A percentile compares a stretch with the other conserved stretches of the same genome.
Evolutionary conservation across 2,113 vertebrate genomes (phyloP).

Genomic region (Chunga burmeisteri): DNA sequence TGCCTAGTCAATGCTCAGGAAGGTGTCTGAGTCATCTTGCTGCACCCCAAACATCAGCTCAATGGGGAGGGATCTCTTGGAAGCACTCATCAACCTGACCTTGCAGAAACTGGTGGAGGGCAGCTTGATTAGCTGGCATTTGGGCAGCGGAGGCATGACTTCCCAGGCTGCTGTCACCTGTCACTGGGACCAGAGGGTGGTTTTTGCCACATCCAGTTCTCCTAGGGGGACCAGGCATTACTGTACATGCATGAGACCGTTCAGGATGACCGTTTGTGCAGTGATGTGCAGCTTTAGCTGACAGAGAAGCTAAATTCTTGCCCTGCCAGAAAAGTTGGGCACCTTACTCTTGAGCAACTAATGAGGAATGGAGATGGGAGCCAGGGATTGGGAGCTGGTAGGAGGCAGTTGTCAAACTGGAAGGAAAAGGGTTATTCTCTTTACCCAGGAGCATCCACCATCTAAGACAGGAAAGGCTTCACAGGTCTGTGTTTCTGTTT

Average conservation of each 20-base stretch:
- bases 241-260: background rate
- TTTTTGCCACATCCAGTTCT: background rate
- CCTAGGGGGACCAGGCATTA: background rate
- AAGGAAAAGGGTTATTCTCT: background rate
- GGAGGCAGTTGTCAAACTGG: background rate
- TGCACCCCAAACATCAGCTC: background rate
- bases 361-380: background rate
- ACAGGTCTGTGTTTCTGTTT: background rate
- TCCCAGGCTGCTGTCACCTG: background rate
- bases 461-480: background rate
- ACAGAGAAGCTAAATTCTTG: background rate
- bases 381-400: background rate
- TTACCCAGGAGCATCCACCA: background rate
- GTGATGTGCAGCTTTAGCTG: background rate
- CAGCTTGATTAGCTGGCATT: background rate
- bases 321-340: background rate
- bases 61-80: background rate
- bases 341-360: background rate
- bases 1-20: background rate
- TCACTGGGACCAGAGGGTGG: background rate
- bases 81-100: background rate
- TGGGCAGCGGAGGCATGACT: background rate
- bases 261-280: background rate
- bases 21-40: background rate
- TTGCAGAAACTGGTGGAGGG: rapidly evolving